Evolutionary conservation across 1,140 invertebrate genomes (phyloP), one percentile per base, ranked within the genome.

Genomic region (Agrilus planipennis): DNA sequence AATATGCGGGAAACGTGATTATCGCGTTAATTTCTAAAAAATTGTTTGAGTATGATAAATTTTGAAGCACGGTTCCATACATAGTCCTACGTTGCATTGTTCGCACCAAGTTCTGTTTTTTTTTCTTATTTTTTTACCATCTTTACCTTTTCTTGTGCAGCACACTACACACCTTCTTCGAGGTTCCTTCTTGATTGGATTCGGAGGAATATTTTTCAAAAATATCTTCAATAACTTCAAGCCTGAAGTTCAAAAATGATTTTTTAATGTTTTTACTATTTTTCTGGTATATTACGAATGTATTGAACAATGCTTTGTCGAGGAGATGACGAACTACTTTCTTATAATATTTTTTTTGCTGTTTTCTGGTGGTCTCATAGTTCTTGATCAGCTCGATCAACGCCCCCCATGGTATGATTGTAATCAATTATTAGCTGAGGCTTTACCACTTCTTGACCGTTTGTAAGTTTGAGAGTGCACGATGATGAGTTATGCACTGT

Each of bases 171-270:
- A 34, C 32, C 19, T 14, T 11, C 18, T 11, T 10, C 14, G 15
- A 4, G 32, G 32, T 17, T 18, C 19, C 19, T 15, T 4, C 19
- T 34, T 34, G 14, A 17, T 34, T 18, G 11, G 14, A 17, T 14
- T 34, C 19, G 32, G 32, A 17, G 6, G 16, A 4, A 41, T 20
- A 43, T 18, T 15, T 37, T 43, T 39, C 36, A 23, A 36, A 22
- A 22, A 31, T 43, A 21, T 30, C 28, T 43, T 18, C 14, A 39
- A 38, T 46, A 12, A 18, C 35, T 38, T 20, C 9, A 32, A 29
- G 18, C n/a, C n/a, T n/a, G n/a, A n/a, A n/a, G n/a, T n/a, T n/a
- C 32, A n/a, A 16, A 34, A 34, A 34, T 34, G 9, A 34, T 34
- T 14, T 17, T 17, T 34, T 18, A 14, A 34, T 34, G 4, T 6